Percentiles rank a stretch among this genome's conserved stretches.
Evolutionary conservation across 1,140 invertebrate species (phyloP).

Genomic region (Cepaea nemoralis): DNA sequence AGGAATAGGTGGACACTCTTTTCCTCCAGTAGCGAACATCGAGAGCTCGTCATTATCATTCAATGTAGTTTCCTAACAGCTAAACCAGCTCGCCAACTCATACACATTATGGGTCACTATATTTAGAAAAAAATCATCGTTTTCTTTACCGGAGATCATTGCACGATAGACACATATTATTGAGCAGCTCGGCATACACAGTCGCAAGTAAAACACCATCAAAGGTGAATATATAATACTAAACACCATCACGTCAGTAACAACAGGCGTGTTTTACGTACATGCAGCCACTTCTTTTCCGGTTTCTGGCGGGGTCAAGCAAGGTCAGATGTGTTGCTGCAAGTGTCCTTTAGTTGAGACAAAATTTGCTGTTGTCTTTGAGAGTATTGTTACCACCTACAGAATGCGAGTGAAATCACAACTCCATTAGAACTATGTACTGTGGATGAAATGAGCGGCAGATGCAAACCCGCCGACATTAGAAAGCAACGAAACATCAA

Average conservation of each 20-base stretch:
- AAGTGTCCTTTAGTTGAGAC: constrained; percentile 21
- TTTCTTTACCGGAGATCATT: no score
- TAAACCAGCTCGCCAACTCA: no score
- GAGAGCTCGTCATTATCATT: no score
- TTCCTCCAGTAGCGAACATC: no score
- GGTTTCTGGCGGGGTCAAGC: constrained; percentile 20
- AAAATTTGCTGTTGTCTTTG: constrained; percentile 38
- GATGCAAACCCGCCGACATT: constrained; percentile 9
- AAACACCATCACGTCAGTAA: not conserved
- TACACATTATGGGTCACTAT: no score
- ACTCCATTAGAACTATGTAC: constrained; percentile 4
- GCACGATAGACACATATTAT: no score
- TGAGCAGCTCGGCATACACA: not conserved
- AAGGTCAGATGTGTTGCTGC: constrained; percentile 29
- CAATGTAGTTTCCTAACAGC: no score
- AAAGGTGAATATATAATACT: constrained; percentile 19
- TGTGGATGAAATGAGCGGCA: not conserved
- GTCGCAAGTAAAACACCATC: not conserved
- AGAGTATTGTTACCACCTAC: constrained; percentile 17
- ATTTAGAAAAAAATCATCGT: no score
- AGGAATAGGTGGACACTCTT: no score
- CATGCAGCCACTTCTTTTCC: constrained; percentile 15
- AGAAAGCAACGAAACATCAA: constrained; percentile 19
- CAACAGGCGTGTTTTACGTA: constrained; percentile 26
- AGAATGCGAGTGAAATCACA: not conserved